A percentile compares a stretch with the other conserved stretches of the same genome.
Evolutionary conservation across 2,888 invertebrate genomes (phyloP).

Genomic region (Eueremaeus valkanovi): DNA sequence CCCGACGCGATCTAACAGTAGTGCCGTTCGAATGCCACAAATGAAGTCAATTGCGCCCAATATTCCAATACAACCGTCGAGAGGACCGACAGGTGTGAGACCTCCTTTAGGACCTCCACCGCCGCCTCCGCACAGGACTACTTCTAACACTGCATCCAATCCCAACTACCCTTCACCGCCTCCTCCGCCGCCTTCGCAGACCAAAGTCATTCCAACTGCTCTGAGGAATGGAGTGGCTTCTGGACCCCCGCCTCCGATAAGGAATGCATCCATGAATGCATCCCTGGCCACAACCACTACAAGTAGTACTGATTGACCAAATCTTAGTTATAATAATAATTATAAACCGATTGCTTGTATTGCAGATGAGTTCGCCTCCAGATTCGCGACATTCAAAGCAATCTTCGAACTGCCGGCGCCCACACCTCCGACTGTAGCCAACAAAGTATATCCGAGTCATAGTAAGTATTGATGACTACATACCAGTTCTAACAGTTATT

Average conservation of each 20-base stretch:
- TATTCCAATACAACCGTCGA: constrained; percentile 35
- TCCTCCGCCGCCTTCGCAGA: constrained; percentile 55
- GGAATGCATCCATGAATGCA: constrained; percentile 62
- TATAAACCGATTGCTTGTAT: not conserved
- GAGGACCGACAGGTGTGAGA: constrained; percentile 40
- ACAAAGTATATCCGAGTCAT: constrained; percentile 52
- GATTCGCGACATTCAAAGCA: constrained; percentile 65
- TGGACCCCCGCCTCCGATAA: constrained; percentile 59
- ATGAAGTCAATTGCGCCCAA: not conserved
- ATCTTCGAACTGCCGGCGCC: constrained; percentile 65
- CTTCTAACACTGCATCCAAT: constrained; percentile 46
- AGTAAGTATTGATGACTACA: constrained; percentile 6
- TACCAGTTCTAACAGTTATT: not conserved
- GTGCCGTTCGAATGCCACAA: constrained; percentile 40
- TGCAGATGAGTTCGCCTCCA: constrained; percentile 62
- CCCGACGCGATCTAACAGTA: constrained; percentile 40
- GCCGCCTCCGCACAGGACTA: constrained; percentile 37
- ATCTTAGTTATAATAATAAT: not conserved
- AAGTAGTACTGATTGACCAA: constrained; percentile 12
- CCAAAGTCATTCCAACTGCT: not conserved
- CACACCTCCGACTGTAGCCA: constrained; percentile 58
- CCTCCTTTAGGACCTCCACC: constrained; percentile 42
- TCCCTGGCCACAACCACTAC: too few relatives aligned
- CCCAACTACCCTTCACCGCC: constrained; percentile 57
- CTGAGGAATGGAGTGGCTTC: constrained; percentile 51